Evolutionary conservation across 2,113 vertebrate genomes (phyloP).

Genomic region (Hippocampus barbouri): DNA sequence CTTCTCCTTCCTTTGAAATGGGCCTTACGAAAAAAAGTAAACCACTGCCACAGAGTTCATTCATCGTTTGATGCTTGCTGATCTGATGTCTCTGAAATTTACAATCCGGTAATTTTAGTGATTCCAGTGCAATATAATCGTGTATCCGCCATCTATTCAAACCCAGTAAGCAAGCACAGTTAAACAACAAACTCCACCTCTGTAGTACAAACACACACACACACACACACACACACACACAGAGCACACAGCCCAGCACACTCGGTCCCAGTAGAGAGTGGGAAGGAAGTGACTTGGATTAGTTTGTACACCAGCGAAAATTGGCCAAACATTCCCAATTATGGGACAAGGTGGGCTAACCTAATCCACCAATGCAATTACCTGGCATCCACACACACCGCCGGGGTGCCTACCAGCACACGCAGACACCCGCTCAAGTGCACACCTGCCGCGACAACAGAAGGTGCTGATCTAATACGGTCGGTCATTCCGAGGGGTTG

Average conservation of each 20-base stretch:
- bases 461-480: constrained; percentile 68
- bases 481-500: constrained; percentile 64
- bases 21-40: neutral
- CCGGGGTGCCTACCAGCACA: constrained; percentile 29
- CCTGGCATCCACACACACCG: constrained; percentile 59
- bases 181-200: constrained; percentile 28
- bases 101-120: neutral
- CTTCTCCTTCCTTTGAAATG: neutral
- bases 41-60: neutral
- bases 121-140: neutral
- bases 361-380: constrained; percentile 78
- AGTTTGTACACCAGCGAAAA: constrained; percentile 73
- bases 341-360: constrained; percentile 70
- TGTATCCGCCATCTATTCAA: too few species aligned
- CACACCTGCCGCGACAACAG: constrained; percentile 67
- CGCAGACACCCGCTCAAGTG: constrained; percentile 37
- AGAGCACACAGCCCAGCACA: neutral
- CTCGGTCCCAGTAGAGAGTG: constrained; percentile 35
- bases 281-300: constrained; percentile 65
- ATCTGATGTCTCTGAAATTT: neutral
- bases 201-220: constrained; percentile 2
- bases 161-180: neutral
- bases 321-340: constrained; percentile 77
- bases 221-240: too few species aligned
- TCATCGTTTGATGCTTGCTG: neutral